These are phyloP conservation scores for Oncorhynchus mykiss DNA, from an alignment of 2,113 vertebrate species.

Conservation along the genomic window DNA sequence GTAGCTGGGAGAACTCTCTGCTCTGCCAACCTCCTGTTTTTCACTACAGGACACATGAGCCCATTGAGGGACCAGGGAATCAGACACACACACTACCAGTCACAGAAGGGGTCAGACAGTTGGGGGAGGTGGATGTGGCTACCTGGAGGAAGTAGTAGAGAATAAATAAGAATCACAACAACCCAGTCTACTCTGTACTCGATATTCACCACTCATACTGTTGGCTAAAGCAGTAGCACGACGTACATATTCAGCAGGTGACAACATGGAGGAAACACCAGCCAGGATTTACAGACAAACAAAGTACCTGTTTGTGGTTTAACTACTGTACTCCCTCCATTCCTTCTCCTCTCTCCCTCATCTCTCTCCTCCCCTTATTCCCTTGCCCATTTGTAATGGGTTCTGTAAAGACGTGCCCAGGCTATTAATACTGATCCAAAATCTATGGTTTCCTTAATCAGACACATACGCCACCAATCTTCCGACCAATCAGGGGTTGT, in stretches of 20 bases:
- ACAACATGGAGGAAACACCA: constrained; percentile 10
- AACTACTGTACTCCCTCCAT: background rate
- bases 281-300: background rate
- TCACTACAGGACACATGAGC: background rate
- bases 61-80: background rate
- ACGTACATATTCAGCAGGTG: no score
- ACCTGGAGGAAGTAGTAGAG: background rate
- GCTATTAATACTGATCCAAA: background rate
- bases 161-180: constrained; percentile 31
- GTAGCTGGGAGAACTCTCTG: background rate
- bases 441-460: constrained; percentile 10
- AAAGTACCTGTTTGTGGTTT: constrained; percentile 6
- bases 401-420: constrained; percentile 29
- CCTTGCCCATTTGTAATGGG: constrained; percentile 7
- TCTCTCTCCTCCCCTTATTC: background rate
- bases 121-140: background rate
- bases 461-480: constrained; percentile 21
- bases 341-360: background rate
- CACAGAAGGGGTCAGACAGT: background rate
- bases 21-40: background rate
- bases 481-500: constrained; percentile 7
- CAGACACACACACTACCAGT: background rate
- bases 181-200: background rate
- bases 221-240: no score
- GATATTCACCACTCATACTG: no score